Percentiles rank a stretch among this genome's conserved stretches.
Evolutionary conservation across 2,797 vertebrate genomes (phyloP).

Genomic region (Dallia pectoralis): DNA sequence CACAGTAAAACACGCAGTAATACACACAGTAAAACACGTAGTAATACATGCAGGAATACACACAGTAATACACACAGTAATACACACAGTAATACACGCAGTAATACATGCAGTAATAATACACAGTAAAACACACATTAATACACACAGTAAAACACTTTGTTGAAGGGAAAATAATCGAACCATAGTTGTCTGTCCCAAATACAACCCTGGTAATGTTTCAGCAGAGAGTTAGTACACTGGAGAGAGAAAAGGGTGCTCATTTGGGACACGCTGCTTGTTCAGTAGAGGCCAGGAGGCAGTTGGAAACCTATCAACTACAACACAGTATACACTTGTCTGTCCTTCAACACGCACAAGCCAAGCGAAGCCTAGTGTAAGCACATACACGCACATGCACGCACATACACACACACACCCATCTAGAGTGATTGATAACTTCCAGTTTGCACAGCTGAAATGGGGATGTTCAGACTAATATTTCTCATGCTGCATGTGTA

Average conservation of each 20-base stretch:
- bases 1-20: too few species aligned
- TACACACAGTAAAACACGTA: too few species aligned
- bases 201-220: neutral
- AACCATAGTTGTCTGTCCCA: neutral
- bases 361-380: conserved; percentile 48
- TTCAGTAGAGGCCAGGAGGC: conserved; percentile 33
- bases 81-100: too few species aligned
- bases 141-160: too few species aligned
- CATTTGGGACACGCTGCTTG: conserved; percentile 8
- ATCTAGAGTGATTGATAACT: conserved; percentile 64
- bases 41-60: too few species aligned
- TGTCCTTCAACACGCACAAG: conserved; percentile 48
- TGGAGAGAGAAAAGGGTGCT: neutral
- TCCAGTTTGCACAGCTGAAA: conserved; percentile 46
- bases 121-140: too few species aligned
- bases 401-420: conserved; percentile 18
- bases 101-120: too few species aligned
- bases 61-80: too few species aligned
- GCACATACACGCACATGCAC: neutral
- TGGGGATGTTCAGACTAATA: conserved; percentile 41
- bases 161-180: neutral
- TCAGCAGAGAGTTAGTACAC: neutral
- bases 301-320: conserved; percentile 8
- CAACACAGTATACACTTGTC: conserved; percentile 54
- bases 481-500: conserved; percentile 32